Conservation (phyloP, 64 coral and sea anemone species). For the Montipora capricornis region DNA sequence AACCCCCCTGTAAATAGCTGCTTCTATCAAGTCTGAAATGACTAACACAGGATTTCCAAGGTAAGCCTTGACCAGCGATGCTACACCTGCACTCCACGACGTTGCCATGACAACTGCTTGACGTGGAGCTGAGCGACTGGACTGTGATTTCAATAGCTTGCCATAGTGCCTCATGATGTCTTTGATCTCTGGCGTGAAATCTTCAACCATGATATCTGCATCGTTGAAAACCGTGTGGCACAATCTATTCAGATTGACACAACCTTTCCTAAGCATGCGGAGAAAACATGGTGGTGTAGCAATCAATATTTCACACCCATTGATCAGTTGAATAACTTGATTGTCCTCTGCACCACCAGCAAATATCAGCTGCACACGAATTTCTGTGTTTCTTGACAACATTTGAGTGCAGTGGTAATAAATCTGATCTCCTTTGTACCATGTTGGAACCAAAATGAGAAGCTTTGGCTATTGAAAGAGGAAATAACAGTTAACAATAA, state of each 20-base stretch:
- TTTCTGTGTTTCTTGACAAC: constrained; percentile 22
- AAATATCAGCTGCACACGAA: constrained; percentile 76
- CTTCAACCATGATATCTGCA: constrained; percentile 87
- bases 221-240: constrained; percentile 92
- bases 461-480: constrained; percentile 71
- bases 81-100: constrained; percentile 80
- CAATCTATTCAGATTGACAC: constrained; percentile 73
- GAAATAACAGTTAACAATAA: background rate
- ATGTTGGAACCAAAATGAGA: constrained; percentile 77
- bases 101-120: constrained; percentile 85
- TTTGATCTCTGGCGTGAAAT: constrained; percentile 87
- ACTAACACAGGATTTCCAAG: constrained; percentile 88
- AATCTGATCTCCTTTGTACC: constrained; percentile 64
- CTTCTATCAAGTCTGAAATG: constrained; percentile 87
- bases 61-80: constrained; percentile 85
- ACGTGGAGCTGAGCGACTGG: constrained; percentile 75
- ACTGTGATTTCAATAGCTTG: constrained; percentile 62
- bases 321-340: constrained; percentile 72
- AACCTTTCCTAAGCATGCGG: constrained; percentile 78
- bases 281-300: constrained; percentile 90
- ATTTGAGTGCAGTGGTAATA: constrained; percentile 68
- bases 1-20: constrained; percentile 81
- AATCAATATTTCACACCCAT: constrained; percentile 95
- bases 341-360: constrained; percentile 86
- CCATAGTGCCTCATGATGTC: constrained; percentile 93